Evolutionary conservation across 1,140 invertebrate genomes (phyloP), one percentile per base, ranked within the genome.

Genomic region (Littorina saxatilis): DNA sequence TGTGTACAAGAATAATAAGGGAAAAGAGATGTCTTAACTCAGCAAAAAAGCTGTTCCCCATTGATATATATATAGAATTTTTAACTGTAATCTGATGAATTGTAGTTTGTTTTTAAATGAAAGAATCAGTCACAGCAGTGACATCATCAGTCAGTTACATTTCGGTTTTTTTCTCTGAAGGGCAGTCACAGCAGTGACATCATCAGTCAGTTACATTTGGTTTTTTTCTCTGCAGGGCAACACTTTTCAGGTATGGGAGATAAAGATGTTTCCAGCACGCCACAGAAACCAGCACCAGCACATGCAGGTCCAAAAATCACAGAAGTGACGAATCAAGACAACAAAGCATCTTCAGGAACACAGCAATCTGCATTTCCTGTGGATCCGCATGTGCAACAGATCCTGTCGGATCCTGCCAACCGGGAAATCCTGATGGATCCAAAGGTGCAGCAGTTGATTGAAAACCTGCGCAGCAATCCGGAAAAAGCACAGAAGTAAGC

Each of bases 401-500:
- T 78, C 37, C 58, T 78, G 32, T 61, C 55, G 39, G 76, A 78
- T 43, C 85, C 85, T 61, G 85, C 88, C 74, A 80, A 90, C 2
- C 74, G 85, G 73, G 79, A 85, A 29, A 84, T 87, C 29, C 80
- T 91, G 0, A 68, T 88, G 70, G 90, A 91, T 77, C 84, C 87
- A 2, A 73, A 87, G 35, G 84, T 91, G 29, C 87, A 88, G 80
- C 73, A 84, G 23, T 52, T 90, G 13, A 82, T 91, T 73, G 70
- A 87, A 55, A 47, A 66, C 13, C 72, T 90, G 61, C 84, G 84
- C 66, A 85, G 43, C 43, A 82, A 90, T 80, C 88, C 88, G 27
- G 83, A 84, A 40, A 81, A 84, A 74, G 89, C 85, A 58, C 88
- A 90, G 74, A 89, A 86, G 90, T 91, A 63, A n/a, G 74, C 70